These are phyloP conservation scores for Berghia stephanieae DNA, from an alignment of 1,140 invertebrate species.

Conservation along the genomic window DNA sequence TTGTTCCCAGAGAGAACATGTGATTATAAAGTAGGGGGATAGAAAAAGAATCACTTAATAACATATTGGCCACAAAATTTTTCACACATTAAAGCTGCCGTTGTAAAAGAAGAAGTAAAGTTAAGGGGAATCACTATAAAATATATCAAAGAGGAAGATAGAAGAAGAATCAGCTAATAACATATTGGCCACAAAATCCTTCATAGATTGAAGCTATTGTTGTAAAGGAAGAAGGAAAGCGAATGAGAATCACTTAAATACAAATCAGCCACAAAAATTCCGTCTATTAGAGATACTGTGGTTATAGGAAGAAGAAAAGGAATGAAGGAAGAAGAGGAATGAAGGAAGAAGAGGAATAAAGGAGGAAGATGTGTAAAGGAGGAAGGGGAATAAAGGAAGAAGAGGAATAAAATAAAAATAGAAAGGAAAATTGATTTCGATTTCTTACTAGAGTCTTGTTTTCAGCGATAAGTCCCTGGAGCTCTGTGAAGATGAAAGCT, in stretches of 20 bases:
- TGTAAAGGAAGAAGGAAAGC: background rate
- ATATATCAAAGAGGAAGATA: no score
- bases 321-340: background rate
- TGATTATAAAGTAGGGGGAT: no score
- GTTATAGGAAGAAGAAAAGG: background rate
- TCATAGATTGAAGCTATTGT: no score
- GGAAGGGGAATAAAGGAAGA: background rate
- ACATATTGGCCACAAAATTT: no score
- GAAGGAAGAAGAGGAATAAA: background rate
- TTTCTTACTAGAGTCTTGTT: slow-evolving; percentile 54
- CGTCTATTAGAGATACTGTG: background rate
- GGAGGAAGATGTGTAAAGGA: background rate
- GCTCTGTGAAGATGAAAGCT: slow-evolving; percentile 80
- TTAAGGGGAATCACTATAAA: no score
- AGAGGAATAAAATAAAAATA: background rate
- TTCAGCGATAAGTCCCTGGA: slow-evolving; percentile 71
- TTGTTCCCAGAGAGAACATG: no score
- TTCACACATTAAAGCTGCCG: no score
- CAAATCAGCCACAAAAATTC: background rate
- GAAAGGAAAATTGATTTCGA: background rate
- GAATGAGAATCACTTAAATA: background rate
- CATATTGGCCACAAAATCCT: no score
- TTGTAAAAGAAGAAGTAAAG: no score
- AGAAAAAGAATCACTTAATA: no score
- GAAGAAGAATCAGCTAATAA: no score